Base-by-base conservation (phyloP, 2,888 invertebrate species). In the Lasioglossum leucozonium region DNA sequence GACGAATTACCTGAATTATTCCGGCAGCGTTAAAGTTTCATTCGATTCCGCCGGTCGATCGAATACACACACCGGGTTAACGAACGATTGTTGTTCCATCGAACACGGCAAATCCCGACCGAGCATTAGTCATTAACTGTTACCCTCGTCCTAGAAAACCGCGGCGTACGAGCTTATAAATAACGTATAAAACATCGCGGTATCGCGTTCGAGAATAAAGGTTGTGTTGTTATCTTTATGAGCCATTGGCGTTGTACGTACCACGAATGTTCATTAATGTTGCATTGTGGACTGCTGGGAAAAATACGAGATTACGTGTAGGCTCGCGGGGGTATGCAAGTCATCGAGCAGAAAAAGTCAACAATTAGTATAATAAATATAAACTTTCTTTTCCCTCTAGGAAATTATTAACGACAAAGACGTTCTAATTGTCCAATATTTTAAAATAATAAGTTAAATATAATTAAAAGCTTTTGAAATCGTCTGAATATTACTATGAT, bases 251-350 rank as follows among this genome's bases (percentile, higher is more conserved):
- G 77, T 79, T 77, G 79, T 81, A 81, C 81, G 73, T 81, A 79
- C 81, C 72, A 79, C 78, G 72, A 88, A 81, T 81, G 76, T 83
- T 86, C 75, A 69, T 78, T 84, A 81, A 79, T 55, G 73, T 79
- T 69, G 65, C 81, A 84, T 81, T 34, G 69, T 4, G 1, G 16
- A 44, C n/a, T 67, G 55, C 76, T 37, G 75, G 34, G 42, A 73
- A 75, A 83, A 78, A 82, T 75, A 84, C 83, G 79, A 62, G 77
- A 71, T 82, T 77, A 73, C 47, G 37, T n/a, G 13, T 40, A 13
- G 8, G n/a, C 4, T 37, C 11, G 37, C n/a, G 34, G 22, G n/a
- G 1, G 2, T 6, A 5, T 40, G 65, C 18, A 13, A 34, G 26
- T 11, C 3, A n/a, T 26, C 16, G 34, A 65, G 13, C 65, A 16